phyloP scores from a whole-genome alignment of 64 coral and sea anemone species.

The Pocillopora verrucosa region DNA sequence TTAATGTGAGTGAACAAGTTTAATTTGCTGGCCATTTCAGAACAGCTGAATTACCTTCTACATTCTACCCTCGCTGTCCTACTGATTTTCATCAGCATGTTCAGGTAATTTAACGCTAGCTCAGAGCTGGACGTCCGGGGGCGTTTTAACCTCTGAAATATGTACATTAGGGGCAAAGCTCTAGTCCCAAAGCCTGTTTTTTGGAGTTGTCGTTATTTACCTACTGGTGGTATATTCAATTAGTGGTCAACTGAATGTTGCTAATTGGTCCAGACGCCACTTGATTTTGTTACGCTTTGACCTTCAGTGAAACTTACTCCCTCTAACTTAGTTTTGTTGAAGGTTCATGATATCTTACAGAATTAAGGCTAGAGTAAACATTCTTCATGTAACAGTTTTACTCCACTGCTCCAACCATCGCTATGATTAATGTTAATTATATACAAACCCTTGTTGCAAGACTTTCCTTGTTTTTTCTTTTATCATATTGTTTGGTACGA shows the following conservation, averaged over 20 bases:
- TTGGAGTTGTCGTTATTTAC: background rate
- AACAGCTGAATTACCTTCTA: background rate
- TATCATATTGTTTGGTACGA: background rate
- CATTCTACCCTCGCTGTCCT: background rate
- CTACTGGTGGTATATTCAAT: background rate
- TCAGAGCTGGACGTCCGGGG: background rate
- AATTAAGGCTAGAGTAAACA: background rate
- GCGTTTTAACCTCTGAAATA: background rate
- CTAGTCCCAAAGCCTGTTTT: background rate
- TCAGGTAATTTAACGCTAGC: constrained; percentile 8
- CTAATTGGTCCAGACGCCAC: background rate
- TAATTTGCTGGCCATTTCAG: background rate
- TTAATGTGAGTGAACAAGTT: background rate
- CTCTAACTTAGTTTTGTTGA: background rate
- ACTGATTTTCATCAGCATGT: background rate
- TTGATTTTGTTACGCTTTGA: background rate
- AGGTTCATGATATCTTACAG: background rate
- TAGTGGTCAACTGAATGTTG: constrained; percentile 1
- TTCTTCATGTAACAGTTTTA: background rate
- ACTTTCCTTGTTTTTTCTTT: background rate
- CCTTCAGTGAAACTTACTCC: background rate
- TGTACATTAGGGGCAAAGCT: background rate
- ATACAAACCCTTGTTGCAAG: background rate
- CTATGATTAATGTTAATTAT: background rate
- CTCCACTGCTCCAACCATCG: background rate